Evolutionary conservation across 2,888 invertebrate species (phyloP).

Genomic region (Scaeva pyrastri): DNA sequence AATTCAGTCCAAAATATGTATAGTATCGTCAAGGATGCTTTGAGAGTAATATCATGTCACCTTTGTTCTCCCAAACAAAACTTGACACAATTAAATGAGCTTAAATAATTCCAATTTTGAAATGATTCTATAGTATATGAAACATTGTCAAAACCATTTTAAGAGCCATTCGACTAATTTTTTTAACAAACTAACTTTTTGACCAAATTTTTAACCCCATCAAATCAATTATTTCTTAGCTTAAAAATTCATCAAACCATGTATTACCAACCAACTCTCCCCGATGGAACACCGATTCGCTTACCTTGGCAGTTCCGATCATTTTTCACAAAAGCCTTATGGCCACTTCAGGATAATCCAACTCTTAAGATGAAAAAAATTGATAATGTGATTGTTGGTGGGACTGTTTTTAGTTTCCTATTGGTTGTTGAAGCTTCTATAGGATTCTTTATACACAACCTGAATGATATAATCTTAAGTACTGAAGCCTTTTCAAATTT

Average conservation of each 20-base stretch:
- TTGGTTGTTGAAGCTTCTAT: slow-evolving; percentile 78
- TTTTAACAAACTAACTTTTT: too few species aligned
- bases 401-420: slow-evolving; percentile 75
- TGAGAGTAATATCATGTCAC: too few species aligned
- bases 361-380: background rate
- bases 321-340: background rate
- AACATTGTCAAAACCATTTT: too few species aligned
- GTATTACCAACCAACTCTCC: slow-evolving; percentile 10
- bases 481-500: slow-evolving; percentile 79
- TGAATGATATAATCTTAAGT: slow-evolving; percentile 78
- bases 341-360: slow-evolving; percentile 33
- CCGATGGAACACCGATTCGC: background rate
- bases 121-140: too few species aligned
- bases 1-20: too few species aligned
- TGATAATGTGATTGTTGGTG: background rate
- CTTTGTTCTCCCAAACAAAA: too few species aligned
- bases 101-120: too few species aligned
- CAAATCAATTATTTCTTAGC: background rate
- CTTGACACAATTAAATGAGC: too few species aligned
- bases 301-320: slow-evolving; percentile 34
- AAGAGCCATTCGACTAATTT: too few species aligned
- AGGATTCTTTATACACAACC: slow-evolving; percentile 77
- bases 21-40: too few species aligned
- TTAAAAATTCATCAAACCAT: background rate
- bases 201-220: background rate